A percentile compares a stretch with the other conserved stretches of the same genome.
phyloP scores from a whole-genome alignment of 1,140 invertebrate species.

The Drosophila dunni region DNA sequence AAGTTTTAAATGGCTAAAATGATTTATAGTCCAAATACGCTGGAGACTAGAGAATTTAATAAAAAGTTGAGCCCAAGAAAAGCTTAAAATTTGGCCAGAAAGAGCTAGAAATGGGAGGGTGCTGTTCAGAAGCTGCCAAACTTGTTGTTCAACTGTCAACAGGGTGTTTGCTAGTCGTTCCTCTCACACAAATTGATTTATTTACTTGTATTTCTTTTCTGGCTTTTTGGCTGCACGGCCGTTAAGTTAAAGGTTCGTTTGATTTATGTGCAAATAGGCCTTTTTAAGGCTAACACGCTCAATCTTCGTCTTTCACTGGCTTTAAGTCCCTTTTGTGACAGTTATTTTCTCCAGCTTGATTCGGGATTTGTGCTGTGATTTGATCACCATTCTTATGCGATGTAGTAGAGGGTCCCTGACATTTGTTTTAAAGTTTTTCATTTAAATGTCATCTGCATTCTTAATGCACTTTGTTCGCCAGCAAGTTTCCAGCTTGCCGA shows the following conservation, averaged over 20 bases:
- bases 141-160: not conserved
- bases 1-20: too few relatives aligned
- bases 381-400: constrained; percentile 18
- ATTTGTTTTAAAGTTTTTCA: constrained; percentile 18
- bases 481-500: constrained; percentile 4
- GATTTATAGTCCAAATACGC: too few relatives aligned
- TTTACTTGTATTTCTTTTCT: not conserved
- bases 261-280: constrained; percentile 41
- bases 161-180: constrained; percentile 16
- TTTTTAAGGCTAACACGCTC: constrained; percentile 32
- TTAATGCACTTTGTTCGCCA: constrained; percentile 1
- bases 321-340: constrained; percentile 32
- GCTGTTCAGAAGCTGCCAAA: too few relatives aligned
- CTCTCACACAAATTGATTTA: not conserved
- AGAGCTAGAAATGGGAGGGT: too few relatives aligned
- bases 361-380: constrained; percentile 27
- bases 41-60: too few relatives aligned
- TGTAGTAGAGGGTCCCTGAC: not conserved
- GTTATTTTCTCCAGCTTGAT: constrained; percentile 22
- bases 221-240: not conserved
- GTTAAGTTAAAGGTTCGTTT: constrained; percentile 37
- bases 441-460: constrained; percentile 5
- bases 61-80: too few relatives aligned
- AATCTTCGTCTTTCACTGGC: constrained; percentile 27
- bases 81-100: too few relatives aligned